phyloP scores from a whole-genome alignment of 2,888 invertebrate species.

The Amorpha juglandis region DNA sequence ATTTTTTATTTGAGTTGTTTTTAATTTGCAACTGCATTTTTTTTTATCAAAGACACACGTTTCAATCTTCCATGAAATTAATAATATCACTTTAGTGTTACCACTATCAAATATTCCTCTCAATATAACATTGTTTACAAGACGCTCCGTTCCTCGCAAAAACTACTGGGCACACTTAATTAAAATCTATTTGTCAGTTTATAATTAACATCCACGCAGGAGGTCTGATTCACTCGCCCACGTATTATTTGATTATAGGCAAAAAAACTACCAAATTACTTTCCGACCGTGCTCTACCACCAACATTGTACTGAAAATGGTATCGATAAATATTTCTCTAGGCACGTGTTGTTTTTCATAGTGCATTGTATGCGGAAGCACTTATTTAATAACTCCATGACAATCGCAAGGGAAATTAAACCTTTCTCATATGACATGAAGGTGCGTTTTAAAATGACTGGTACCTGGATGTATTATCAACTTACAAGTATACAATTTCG shows the following conservation, averaged over 20 bases:
- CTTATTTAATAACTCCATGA: too few species aligned
- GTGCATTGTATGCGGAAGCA: too few species aligned
- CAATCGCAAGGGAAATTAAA: too few species aligned
- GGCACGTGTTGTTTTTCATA: neutral
- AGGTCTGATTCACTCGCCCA: conserved; percentile 67
- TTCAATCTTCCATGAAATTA: too few species aligned
- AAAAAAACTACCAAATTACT: conserved; percentile 53
- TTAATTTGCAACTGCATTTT: too few species aligned
- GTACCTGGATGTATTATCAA: too few species aligned
- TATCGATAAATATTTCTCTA: neutral
- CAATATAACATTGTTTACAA: neutral
- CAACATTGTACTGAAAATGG: neutral
- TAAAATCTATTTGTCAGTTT: conserved; percentile 35
- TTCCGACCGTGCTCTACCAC: conserved; percentile 21
- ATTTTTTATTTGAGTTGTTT: too few species aligned
- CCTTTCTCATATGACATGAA: too few species aligned
- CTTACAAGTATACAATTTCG: too few species aligned
- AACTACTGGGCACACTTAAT: conserved; percentile 32
- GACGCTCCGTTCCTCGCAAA: conserved; percentile 18
- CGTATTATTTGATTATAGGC: conserved; percentile 56
- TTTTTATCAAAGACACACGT: neutral
- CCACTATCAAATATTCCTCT: too few species aligned
- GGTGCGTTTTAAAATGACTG: too few species aligned
- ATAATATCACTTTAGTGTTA: too few species aligned
- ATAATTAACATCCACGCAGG: conserved; percentile 63